Conservation (phyloP, 2,113 vertebrate genomes). For the Pao palembangensis region DNA sequence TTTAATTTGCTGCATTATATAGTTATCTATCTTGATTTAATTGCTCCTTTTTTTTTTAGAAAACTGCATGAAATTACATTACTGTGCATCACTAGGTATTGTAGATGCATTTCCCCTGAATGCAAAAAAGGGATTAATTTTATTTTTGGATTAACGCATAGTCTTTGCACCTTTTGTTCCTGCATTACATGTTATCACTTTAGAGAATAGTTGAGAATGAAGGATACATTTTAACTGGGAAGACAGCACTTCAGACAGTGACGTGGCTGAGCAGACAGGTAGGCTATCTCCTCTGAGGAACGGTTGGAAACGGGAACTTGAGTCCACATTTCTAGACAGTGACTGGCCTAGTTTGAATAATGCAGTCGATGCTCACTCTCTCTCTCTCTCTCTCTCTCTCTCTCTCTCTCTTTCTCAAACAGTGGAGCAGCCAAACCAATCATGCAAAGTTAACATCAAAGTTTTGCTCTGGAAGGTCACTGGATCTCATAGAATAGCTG, state of each 20-base stretch:
- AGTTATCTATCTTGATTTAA: no score
- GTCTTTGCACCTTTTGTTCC: background rate
- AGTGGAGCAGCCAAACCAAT: constrained; percentile 53
- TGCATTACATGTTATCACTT: background rate
- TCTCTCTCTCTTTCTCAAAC: constrained; percentile 12
- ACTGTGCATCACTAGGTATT: no score
- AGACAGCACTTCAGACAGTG: constrained; percentile 33
- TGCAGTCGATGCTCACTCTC: constrained; percentile 29
- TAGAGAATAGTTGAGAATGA: background rate
- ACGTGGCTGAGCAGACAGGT: constrained; percentile 37
- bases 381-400: constrained; percentile 13
- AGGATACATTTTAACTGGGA: constrained; percentile 22
- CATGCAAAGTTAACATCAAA: constrained; percentile 60
- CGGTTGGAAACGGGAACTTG: constrained; percentile 55
- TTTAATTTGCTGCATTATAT: background rate
- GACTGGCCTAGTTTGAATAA: constrained; percentile 67
- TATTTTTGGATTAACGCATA: background rate
- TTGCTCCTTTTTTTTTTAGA: no score
- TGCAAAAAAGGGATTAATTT: no score
- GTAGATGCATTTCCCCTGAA: no score
- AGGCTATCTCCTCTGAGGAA: constrained; percentile 48
- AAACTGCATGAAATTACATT: no score
- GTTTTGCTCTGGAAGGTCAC: constrained; percentile 61
- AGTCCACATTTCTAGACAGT: constrained; percentile 67
- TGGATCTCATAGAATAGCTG: constrained; percentile 41